These are phyloP conservation scores for Ormyrus thymus DNA, from an alignment of 2,888 invertebrate species.

Conservation along the genomic window DNA sequence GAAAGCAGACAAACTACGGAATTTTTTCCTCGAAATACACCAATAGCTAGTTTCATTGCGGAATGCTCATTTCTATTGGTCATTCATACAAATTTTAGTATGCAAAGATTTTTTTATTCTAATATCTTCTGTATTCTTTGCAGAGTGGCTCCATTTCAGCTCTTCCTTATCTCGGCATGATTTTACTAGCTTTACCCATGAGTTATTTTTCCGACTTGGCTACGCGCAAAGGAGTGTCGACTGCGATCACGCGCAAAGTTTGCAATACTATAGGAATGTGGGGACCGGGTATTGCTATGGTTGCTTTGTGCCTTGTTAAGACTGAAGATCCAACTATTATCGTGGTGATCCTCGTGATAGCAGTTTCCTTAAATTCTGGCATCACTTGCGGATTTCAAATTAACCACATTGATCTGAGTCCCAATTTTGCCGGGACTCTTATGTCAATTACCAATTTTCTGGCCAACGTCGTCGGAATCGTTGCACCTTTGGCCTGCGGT, in stretches of 20 bases:
- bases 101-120: background rate
- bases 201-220: constrained; percentile 76
- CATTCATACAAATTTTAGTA: background rate
- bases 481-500: constrained; percentile 74
- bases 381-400: constrained; percentile 73
- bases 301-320: constrained; percentile 65
- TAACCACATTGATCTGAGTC: constrained; percentile 76
- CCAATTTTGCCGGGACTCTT: constrained; percentile 76
- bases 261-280: constrained; percentile 78
- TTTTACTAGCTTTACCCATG: constrained; percentile 76
- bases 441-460: constrained; percentile 76
- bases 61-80: no score
- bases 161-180: constrained; percentile 78
- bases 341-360: constrained; percentile 65
- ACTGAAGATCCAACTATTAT: constrained; percentile 50
- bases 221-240: constrained; percentile 64
- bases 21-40: no score
- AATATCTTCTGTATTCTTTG: background rate
- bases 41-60: no score
- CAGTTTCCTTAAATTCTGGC: constrained; percentile 70
- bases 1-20: no score
- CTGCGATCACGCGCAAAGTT: constrained; percentile 68
- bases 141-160: constrained; percentile 77
- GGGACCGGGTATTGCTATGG: constrained; percentile 75
- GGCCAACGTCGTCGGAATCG: constrained; percentile 73